Base-by-base conservation (phyloP, 2,888 invertebrate genomes). In the Apotomis capreana region DNA sequence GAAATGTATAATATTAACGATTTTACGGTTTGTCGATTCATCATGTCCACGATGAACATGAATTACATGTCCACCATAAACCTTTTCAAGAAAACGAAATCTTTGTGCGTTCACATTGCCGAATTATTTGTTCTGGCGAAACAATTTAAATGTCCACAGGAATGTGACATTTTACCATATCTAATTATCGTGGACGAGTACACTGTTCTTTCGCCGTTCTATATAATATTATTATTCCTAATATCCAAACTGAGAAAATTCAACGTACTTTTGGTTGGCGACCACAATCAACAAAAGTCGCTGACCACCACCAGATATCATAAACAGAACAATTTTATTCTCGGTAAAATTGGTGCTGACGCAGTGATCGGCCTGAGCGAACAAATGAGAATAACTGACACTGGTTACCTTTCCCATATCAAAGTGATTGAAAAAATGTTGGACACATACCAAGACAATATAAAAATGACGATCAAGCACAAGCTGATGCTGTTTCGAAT, bases 211-310 rank as follows among this genome's bases (percentile, higher is more conserved):
- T 51, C 51, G 12, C 51, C 51, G 12, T 51, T 51, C 8, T 12
- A 51, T 51, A 51, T 51, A 1, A 51, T 51, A 6, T 51, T 51
- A 12, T 12, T 51, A 51, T 51, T 51, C 51, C n/a, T 51, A n/a
- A 51, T 51, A 51, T 51, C 51, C 1, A 51, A 51, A 51, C n/a
- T 51, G 51, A 12, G 51, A 51, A 51, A 12, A 51, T 12, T 51
- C 8, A 51, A 51, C 8, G 51, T 51, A 8, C 51, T 51, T 12
- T 8, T 51, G 4, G 51, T 51, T 12, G 51, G 51, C 8, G 51
- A 51, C 12, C 51, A 51, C 12, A 51, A 51, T 51, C 51, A 51
- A 51, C 51, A 51, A 51, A 51, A 51, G n/a, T 51, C 51, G n/a
- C 51, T 51, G 4, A 51, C 51, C 51, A 12, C 12, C 51, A 51